Evolutionary conservation across 2,797 vertebrate genomes (phyloP), one percentile per base, ranked within the genome.

Genomic region (Mormyrops attenuatus): DNA sequence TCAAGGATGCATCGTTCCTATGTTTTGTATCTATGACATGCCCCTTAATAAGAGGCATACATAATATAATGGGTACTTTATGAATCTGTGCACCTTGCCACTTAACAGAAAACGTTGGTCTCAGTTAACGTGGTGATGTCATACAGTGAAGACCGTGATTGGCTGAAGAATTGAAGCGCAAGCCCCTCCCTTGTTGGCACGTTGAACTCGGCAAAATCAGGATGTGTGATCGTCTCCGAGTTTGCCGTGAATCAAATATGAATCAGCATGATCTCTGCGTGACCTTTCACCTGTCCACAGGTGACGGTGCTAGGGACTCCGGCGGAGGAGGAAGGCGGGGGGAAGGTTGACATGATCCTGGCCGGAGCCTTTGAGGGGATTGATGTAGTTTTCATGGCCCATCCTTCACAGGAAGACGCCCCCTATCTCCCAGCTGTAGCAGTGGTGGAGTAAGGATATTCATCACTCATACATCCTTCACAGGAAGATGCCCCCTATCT

Each of bases 331-430:
- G 95, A 93, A 0, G 92, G 93, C 30, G 97, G 97, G n/a, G 97
- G 98, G 90, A 98, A 98, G 91, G 95, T 98, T 82, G 96, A 97
- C 90, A 94, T 98, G 91, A 95, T 98, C 47, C 92, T 94, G 41
- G 97, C 96, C 0, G 97, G 97, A 2, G 97, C 96, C 7, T 98
- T 98, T 90, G 90, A 95, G 38, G 96, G 94, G 87, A 85, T 98
- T 60, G 96, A 98, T 90, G 94, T 97, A 13, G 97, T 97, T 85
- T 97, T 99, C 89, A 98, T 98, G 98, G 97, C 97, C n/a, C 97
- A 98, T 88, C 97, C 98, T 0, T 95, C 97, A 1, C 97, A 98
- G 89, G 96, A 97, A 49, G 95, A 98, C 30, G 95, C 94, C 0
- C 91, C 96, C 1, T 97, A 96, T 91, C 92, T 96, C 11, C 97